Base-by-base conservation (phyloP, 2,113 vertebrate genomes). In the Hypanus sabinus region DNA sequence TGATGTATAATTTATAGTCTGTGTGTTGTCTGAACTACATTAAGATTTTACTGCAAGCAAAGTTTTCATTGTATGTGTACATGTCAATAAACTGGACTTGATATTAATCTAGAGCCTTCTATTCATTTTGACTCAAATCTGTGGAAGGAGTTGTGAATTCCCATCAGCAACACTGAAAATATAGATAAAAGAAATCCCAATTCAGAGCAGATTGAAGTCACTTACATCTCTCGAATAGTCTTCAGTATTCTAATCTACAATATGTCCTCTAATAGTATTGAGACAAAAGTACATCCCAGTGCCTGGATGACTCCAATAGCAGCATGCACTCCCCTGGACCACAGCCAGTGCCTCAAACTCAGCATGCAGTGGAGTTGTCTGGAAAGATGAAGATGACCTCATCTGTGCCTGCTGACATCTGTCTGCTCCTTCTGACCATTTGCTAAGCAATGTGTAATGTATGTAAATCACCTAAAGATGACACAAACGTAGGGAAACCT, bases 331-430 rank as follows among this genome's bases (percentile, higher is more conserved):
- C 16, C 18, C 55, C 57, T 90, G 87, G 57, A 30, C 60, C 62
- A 38, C 87, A 65, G 60, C 62, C 60, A 90, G 30, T 30, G 33
- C 62, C 30, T 33, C 30, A 7, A 27, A 5, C 57, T 9, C 55
- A 90, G 62, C 87, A 90, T 18, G 87, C 87, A 68, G 87, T 65
- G 87, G 65, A 12, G 62, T 62, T 65, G 87, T 90, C 60, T 90
- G 60, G 87, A 57, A 90, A 68, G 27, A 90, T 62, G 87, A 90
- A 90, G 87, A 60, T 90, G 87, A 90, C 60, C 87, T 90, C 87
- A 90, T 57, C 87, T 70, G n/a, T 65, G n/a, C 88, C 88, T 36
- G 65, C 88, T 91, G 88, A 68, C 88, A 91, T 91, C 88, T 91
- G 88, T 91, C 88, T 91, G 16, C n/a, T 68, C 16, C 62, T 91